Evolutionary conservation across 2,797 vertebrate species (phyloP), one percentile per base, ranked within the genome.

Genomic region (Callimico goeldii): DNA sequence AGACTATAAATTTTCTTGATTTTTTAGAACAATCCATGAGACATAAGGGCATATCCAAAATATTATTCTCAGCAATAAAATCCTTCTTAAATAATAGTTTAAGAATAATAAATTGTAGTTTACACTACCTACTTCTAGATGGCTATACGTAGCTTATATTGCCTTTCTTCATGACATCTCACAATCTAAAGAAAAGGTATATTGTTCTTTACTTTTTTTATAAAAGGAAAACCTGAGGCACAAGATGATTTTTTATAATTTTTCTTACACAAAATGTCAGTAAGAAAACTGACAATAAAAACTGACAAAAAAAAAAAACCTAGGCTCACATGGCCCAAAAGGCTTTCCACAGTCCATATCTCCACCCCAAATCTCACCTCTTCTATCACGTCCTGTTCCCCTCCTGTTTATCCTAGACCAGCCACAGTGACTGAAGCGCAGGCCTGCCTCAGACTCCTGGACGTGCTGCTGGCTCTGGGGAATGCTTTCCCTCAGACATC

Each of bases 1-100:
- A 12, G 26, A 36, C 28, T 52, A 46, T 24, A 4, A 14, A 70
- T 33, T 82, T 61, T 81, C 30, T 77, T 46, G 1, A 46, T 82
- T 95, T 28, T 58, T 70, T 24, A n/a, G 55, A 19, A 33, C 39
- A 64, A 76, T 64, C 10, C n/a, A 46, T 73, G 24, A 88, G 15
- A 55, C 30, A 57, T n/a, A 91, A n/a, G 39, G 2, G 30, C 46
- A 0, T 55, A 61, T 22, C 4, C 10, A 94, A 64, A 57, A 20
- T 73, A 41, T 55, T 72, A n/a, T 76, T 81, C 72, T 84, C 48
- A 79, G 52, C 6, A 89, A 41, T 39, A 61, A 83, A 88, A 72
- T 26, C 61, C 41, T 4, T 75, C 39, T 57, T 15, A 88, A 87
- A 48, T 26, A 76, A 46, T 64, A 22, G 1, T 52, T 52, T 83